These are phyloP conservation scores for Pseudomyrmex dendroicus DNA, from an alignment of 1,140 invertebrate genomes.

Conservation along the genomic window DNA sequence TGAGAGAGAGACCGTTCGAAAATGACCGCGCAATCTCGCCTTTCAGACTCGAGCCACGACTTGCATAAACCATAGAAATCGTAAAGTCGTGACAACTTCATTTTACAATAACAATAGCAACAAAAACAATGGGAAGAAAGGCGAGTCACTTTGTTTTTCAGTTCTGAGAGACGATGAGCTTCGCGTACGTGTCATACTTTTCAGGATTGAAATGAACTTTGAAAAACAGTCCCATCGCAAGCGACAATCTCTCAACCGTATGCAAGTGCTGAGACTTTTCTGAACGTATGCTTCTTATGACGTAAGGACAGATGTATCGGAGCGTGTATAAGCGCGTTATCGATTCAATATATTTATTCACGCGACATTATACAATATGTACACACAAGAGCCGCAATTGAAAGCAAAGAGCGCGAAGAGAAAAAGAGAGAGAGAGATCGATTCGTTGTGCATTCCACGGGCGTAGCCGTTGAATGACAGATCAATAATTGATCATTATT, in stretches of 20 bases:
- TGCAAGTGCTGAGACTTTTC: too few relatives aligned
- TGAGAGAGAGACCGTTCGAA: conserved; percentile 35
- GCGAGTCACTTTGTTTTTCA: too few relatives aligned
- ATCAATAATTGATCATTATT: conserved; percentile 85
- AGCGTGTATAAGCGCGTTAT: background rate
- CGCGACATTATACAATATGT: background rate
- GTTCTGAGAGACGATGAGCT: too few relatives aligned
- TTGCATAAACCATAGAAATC: background rate
- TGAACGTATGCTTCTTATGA: too few relatives aligned
- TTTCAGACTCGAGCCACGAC: conserved; percentile 4
- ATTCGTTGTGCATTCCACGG: conserved; percentile 83
- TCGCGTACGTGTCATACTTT: too few relatives aligned
- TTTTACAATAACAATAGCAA: background rate
- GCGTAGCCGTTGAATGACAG: conserved; percentile 83
- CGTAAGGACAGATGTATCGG: background rate
- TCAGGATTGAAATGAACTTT: too few relatives aligned
- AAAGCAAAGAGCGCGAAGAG: conserved; percentile 20
- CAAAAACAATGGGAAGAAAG: too few relatives aligned
- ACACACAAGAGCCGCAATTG: background rate
- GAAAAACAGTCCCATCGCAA: too few relatives aligned
- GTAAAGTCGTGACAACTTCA: conserved; percentile 14
- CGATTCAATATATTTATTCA: background rate
- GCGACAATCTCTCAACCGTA: too few relatives aligned
- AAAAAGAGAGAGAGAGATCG: conserved; percentile 51
- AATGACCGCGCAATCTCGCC: conserved; percentile 48